phyloP scores from a whole-genome alignment of 2,797 vertebrate genomes.

The Siniperca obscura region DNA sequence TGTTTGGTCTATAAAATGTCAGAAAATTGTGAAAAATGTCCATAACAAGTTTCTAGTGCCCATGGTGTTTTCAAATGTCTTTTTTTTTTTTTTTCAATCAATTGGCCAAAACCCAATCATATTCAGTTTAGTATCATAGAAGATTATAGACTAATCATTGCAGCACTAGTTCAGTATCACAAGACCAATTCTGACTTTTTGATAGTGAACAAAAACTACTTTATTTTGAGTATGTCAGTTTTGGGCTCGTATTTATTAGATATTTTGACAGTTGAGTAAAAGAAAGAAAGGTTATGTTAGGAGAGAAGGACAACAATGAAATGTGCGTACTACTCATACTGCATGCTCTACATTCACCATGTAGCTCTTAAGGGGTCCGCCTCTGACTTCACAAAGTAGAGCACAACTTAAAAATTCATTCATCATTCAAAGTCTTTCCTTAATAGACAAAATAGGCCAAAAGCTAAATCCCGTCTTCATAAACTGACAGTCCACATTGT shows the following conservation, averaged over 20 bases:
- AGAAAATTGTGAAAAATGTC: not conserved
- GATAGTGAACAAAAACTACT: not conserved
- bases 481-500: constrained; percentile 10
- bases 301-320: not conserved
- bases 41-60: not conserved
- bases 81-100: too few relatives aligned
- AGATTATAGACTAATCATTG: not conserved
- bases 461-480: not conserved
- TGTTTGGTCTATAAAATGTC: not conserved
- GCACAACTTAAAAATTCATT: not conserved
- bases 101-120: not conserved
- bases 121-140: not conserved
- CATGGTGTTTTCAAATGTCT: not conserved
- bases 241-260: too few relatives aligned
- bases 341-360: too few relatives aligned
- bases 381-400: not conserved
- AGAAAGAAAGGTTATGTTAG: not conserved
- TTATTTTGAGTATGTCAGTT: not conserved
- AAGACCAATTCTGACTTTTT: not conserved
- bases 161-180: not conserved
- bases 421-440: not conserved
- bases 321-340: not conserved
- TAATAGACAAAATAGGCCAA: not conserved
- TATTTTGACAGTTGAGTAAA: too few relatives aligned
- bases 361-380: not conserved